Percentiles rank a stretch among this genome's conserved stretches.
Conservation (phyloP, 2,888 invertebrate genomes). For the Chirona hameri region DNA sequence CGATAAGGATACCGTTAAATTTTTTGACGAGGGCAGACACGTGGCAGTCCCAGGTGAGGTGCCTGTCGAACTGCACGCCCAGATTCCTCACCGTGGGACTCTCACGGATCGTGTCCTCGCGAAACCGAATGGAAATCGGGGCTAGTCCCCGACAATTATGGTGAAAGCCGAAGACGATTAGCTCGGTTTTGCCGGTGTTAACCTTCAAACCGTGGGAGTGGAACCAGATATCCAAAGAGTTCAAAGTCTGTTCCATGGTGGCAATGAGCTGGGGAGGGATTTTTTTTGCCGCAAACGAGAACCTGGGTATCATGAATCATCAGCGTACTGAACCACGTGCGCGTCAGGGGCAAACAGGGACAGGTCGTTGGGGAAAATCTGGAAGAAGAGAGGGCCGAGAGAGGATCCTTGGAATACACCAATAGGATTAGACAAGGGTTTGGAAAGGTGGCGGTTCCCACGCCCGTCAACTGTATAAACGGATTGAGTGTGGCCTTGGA, state of each 20-base stretch:
- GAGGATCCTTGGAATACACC: too few relatives aligned
- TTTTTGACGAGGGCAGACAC: background rate
- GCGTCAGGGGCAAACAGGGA: background rate
- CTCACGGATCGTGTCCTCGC: background rate
- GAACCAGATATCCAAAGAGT: background rate
- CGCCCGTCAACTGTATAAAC: too few relatives aligned
- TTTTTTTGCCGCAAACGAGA: background rate
- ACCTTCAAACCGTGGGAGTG: background rate
- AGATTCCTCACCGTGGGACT: background rate
- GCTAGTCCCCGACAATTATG: background rate
- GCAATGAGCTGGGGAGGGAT: background rate
- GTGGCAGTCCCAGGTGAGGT: background rate
- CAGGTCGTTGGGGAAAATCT: background rate
- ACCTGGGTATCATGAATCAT: background rate
- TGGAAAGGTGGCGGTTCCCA: too few relatives aligned
- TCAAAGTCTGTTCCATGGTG: background rate
- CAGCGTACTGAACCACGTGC: background rate
- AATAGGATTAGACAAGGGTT: too few relatives aligned
- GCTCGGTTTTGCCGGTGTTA: background rate
- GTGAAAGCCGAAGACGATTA: background rate
- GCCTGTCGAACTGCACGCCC: background rate
- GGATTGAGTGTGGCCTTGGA: too few relatives aligned
- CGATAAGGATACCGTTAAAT: background rate
- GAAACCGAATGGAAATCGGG: background rate
- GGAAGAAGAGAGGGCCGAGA: background rate